Evolutionary conservation across 1,140 invertebrate species (phyloP), one percentile per base, ranked within the genome.

Genomic region (Trissolcus basalis): DNA sequence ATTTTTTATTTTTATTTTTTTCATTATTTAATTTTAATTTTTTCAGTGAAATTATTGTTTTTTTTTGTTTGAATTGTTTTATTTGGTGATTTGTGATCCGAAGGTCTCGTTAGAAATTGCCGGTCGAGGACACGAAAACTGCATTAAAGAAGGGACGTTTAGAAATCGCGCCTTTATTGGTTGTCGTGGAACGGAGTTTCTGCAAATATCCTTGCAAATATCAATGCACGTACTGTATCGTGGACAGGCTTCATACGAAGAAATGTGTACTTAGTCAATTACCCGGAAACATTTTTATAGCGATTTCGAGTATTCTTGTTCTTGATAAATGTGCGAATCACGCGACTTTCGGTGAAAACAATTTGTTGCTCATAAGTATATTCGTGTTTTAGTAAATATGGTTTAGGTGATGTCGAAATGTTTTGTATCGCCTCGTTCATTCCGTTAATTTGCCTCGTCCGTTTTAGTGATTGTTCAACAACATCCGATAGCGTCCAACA

Each of bases 261-360:
- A 60, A 69, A 48, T 69, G 56, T 58, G 56, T 54, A 69, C 65
- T 69, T 60, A 54, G 43, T 60, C 56, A 54, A 69, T 36, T 69
- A 69, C 65, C 56, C 65, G 65, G 65, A 69, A 69, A 60, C 55
- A 60, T 69, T 53, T 69, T 69, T 60, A 69, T 61, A 61, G 67
- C 67, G 43, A 61, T 61, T 70, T 70, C 51, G 56, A 70, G 58
- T 70, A 70, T 55, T 49, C 43, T 55, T 50, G 44, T 70, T 70
- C 58, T 16, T 55, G 43, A 69, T 69, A 69, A 69, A 54, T 48
- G 53, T 55, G 41, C 56, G 11, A 65, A 56, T 65, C 43, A 55
- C 33, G 43, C 50, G 48, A 60, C 48, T 54, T 69, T 69, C 65
- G 9, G 43, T 41, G 27, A 60, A 48, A 58, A 54, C 10, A 41